phyloP scores from a whole-genome alignment of 2,797 vertebrate species.

The Xiphorhynchus erythropygius region DNA sequence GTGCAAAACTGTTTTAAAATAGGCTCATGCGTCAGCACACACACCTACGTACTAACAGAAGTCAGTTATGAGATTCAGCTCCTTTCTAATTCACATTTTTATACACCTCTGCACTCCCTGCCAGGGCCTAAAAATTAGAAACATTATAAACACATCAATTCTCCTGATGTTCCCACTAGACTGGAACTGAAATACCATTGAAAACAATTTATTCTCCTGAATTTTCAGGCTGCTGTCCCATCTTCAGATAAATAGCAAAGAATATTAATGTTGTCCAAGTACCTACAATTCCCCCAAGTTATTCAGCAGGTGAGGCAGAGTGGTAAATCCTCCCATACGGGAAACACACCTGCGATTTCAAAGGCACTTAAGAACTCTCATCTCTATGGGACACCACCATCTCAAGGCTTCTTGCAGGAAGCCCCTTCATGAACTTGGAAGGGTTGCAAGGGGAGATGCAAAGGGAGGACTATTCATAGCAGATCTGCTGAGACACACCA shows the following conservation, averaged over 20 bases:
- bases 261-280: background rate
- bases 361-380: background rate
- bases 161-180: background rate
- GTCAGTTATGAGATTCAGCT: background rate
- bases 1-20: conserved; percentile 24
- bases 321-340: background rate
- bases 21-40: conserved; percentile 14
- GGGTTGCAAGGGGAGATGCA: background rate
- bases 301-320: background rate
- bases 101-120: background rate
- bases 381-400: background rate
- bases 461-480: background rate
- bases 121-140: background rate
- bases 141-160: background rate
- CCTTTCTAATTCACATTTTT: background rate
- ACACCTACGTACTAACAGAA: background rate
- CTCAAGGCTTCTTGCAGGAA: background rate
- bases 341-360: background rate
- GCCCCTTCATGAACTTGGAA: background rate
- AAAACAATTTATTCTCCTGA: background rate
- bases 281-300: background rate
- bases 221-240: background rate
- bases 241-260: background rate
- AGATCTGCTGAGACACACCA: background rate
- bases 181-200: background rate